Percentiles rank a stretch among this genome's conserved stretches.
phyloP scores from a whole-genome alignment of 1,140 invertebrate species.

The Luehdorfia chinensis region DNA sequence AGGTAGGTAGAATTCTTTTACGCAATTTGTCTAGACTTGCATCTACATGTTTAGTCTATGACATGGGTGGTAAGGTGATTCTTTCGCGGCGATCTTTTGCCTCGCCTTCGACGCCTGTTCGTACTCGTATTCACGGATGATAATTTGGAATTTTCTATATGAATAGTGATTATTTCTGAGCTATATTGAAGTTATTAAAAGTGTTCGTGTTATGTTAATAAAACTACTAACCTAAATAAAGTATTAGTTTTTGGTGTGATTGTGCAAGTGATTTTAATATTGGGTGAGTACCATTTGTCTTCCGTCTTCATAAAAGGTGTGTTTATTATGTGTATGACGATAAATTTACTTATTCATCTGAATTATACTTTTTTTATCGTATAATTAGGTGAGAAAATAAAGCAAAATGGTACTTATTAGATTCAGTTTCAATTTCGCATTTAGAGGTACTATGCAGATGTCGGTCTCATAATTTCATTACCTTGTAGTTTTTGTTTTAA shows the following conservation, averaged over 20 bases:
- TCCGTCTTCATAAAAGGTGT: constrained; percentile 16
- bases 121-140: constrained; percentile 70
- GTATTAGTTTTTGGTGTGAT: constrained; percentile 38
- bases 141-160: constrained; percentile 56
- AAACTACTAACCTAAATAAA: constrained; percentile 30
- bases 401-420: too few relatives aligned
- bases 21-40: neutral
- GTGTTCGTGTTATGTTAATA: constrained; percentile 49
- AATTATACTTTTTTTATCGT: too few relatives aligned
- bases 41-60: constrained; percentile 39
- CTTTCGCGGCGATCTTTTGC: constrained; percentile 67
- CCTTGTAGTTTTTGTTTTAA: too few relatives aligned
- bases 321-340: too few relatives aligned
- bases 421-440: too few relatives aligned
- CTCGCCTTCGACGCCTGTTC: constrained; percentile 65
- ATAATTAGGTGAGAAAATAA: too few relatives aligned
- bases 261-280: constrained; percentile 42
- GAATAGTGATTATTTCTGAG: constrained; percentile 55
- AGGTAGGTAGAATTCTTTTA: constrained; percentile 11
- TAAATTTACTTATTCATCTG: too few relatives aligned
- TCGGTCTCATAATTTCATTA: too few relatives aligned
- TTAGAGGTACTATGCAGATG: too few relatives aligned
- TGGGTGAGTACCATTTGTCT: constrained; percentile 26
- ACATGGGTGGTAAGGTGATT: constrained; percentile 57
- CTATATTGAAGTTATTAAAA: constrained; percentile 30